These are phyloP conservation scores for Oxyura jamaicensis DNA, from an alignment of 2,113 vertebrate species.

Conservation along the genomic window DNA sequence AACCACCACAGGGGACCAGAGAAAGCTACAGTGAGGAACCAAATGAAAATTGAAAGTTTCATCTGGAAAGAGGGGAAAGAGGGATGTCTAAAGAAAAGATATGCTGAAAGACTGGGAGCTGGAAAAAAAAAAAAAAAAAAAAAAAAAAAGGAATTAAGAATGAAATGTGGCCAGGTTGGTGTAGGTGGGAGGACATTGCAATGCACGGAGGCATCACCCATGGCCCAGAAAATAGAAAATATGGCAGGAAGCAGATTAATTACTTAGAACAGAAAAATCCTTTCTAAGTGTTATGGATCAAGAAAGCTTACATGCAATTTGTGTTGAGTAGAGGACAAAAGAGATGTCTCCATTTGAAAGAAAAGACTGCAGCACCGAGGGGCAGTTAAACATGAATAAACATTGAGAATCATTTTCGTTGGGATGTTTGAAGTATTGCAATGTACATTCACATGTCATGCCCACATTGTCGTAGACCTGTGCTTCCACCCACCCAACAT, in stretches of 20 bases:
- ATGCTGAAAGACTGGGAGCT: neutral
- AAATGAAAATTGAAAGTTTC: neutral
- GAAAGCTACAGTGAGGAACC: neutral
- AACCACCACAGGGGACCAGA: neutral
- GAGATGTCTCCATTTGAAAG: neutral
- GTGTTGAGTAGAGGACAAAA: neutral
- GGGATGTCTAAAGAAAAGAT: neutral
- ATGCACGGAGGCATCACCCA: neutral
- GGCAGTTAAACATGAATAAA: neutral
- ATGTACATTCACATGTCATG: neutral
- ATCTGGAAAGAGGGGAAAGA: neutral
- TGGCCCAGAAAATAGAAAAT: neutral
- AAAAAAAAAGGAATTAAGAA: neutral
- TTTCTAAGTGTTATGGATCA: neutral
- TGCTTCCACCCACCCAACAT: neutral
- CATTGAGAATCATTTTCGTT: neutral
- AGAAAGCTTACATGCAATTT: neutral
- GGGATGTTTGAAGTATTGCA: neutral
- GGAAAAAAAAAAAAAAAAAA: neutral
- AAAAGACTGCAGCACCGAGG: neutral
- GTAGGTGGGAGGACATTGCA: neutral
- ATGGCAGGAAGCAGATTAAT: no score
- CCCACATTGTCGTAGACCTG: neutral
- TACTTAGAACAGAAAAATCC: neutral
- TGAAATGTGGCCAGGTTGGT: neutral